Percentiles rank a stretch among this genome's conserved stretches.
Evolutionary conservation across 2,113 vertebrate genomes (phyloP).

Genomic region (Pseudorectes ferrugineus): DNA sequence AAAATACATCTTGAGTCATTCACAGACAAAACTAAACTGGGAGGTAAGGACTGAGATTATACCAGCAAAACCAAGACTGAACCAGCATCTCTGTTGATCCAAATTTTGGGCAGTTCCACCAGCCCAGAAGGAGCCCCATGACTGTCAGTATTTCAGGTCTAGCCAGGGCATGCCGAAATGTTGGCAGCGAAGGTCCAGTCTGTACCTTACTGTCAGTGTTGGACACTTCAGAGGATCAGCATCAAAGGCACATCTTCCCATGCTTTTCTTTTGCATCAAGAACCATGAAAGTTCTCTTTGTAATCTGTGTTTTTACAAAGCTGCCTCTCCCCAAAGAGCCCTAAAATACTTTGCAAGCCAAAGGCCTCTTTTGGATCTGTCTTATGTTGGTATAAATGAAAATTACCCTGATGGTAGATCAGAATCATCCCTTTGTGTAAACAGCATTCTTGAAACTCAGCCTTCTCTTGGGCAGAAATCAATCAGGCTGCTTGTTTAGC

Average conservation of each 20-base stretch:
- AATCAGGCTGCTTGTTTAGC: slow-evolving; percentile 19
- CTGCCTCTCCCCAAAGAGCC: neutral
- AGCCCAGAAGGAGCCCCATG: neutral
- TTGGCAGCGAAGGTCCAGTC: neutral
- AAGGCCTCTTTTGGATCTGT: neutral
- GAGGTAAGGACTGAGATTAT: neutral
- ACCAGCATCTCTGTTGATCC: neutral
- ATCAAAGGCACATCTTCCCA: neutral
- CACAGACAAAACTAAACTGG: neutral
- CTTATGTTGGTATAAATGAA: neutral
- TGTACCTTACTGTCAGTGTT: neutral
- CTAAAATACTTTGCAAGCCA: neutral
- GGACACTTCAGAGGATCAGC: neutral
- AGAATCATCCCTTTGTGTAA: slow-evolving; percentile 20
- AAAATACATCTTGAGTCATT: neutral
- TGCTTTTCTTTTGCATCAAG: slow-evolving; percentile 4
- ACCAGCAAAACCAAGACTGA: neutral
- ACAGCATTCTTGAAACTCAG: slow-evolving; percentile 40
- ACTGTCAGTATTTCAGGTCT: neutral
- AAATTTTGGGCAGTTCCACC: neutral
- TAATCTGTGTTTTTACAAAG: slow-evolving; percentile 7
- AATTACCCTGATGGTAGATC: neutral
- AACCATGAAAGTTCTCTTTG: neutral
- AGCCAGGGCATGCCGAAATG: neutral
- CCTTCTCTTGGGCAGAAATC: slow-evolving; percentile 40